Evolutionary conservation across 2,888 invertebrate species (phyloP).

Genomic region (Auanema sp.): DNA sequence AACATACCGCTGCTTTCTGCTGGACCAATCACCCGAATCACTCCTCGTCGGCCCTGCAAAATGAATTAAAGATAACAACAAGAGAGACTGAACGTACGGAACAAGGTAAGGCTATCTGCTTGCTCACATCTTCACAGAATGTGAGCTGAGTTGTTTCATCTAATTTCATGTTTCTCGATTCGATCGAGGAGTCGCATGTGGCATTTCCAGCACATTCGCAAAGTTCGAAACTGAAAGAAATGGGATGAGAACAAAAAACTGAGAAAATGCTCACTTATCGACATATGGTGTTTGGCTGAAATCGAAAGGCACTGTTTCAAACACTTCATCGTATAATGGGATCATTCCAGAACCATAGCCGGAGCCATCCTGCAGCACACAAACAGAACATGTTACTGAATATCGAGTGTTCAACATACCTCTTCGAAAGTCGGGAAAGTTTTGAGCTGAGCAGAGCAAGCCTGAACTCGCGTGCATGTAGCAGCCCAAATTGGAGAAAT

Average conservation of each 20-base stretch:
- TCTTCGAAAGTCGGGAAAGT: constrained; percentile 15
- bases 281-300: constrained; percentile 12
- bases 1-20: constrained; percentile 14
- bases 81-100: constrained; percentile 1
- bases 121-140: constrained; percentile 13
- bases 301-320: constrained; percentile 16
- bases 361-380: not conserved
- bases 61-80: not conserved
- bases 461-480: constrained; percentile 10
- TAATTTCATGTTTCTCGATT: constrained; percentile 14
- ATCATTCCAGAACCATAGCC: constrained; percentile 21
- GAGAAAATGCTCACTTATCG: constrained; percentile 9
- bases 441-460: constrained; percentile 13
- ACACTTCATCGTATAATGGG: constrained; percentile 18
- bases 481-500: not conserved
- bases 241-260: too few species aligned
- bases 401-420: not conserved
- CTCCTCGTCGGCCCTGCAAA: constrained; percentile 15
- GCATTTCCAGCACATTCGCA: constrained; percentile 14
- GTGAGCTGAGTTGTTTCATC: constrained; percentile 15
- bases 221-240: constrained; percentile 11
- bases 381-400: not conserved
- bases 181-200: constrained; percentile 16
- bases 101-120: constrained; percentile 6
- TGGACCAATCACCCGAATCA: constrained; percentile 17